phyloP scores from a whole-genome alignment of 2,797 vertebrate species.

The Sebastes trivittatus region DNA sequence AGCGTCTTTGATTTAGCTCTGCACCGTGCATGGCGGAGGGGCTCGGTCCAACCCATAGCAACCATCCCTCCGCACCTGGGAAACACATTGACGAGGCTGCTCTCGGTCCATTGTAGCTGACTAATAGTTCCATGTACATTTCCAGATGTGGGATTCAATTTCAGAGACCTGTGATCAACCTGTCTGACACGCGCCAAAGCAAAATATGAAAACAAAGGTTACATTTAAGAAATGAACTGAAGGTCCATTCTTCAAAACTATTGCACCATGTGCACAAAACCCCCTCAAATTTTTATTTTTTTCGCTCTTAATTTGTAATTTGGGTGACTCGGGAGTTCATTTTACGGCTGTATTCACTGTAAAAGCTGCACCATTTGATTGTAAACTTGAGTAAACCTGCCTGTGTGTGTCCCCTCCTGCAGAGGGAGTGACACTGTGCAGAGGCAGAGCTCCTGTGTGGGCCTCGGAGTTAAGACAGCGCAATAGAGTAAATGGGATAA shows the following conservation, averaged over 20 bases:
- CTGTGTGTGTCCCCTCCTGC: not conserved
- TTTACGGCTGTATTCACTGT: not conserved
- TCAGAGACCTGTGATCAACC: slow-evolving; percentile 58
- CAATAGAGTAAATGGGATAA: slow-evolving; percentile 82
- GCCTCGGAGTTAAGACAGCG: slow-evolving; percentile 57
- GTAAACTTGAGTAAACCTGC: not conserved
- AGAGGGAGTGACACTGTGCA: slow-evolving; percentile 14
- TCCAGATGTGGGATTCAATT: slow-evolving; percentile 77
- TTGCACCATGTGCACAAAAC: not conserved
- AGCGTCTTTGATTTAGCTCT: slow-evolving; percentile 44
- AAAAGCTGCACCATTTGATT: not conserved
- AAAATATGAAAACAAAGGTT: slow-evolving; percentile 43
- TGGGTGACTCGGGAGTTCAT: not conserved
- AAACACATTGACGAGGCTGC: slow-evolving; percentile 60
- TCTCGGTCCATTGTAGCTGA: slow-evolving; percentile 35
- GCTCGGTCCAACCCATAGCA: slow-evolving; percentile 28
- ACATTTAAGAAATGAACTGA: not conserved
- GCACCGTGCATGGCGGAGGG: not conserved
- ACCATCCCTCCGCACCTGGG: slow-evolving; percentile 61
- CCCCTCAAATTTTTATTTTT: not conserved
- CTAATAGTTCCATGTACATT: slow-evolving; percentile 69
- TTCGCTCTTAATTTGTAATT: not conserved
- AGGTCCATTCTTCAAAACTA: not conserved
- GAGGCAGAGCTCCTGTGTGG: slow-evolving; percentile 37
- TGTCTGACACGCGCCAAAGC: slow-evolving; percentile 45